phyloP scores from a whole-genome alignment of 1,140 invertebrate species.

The Formica selysi region DNA sequence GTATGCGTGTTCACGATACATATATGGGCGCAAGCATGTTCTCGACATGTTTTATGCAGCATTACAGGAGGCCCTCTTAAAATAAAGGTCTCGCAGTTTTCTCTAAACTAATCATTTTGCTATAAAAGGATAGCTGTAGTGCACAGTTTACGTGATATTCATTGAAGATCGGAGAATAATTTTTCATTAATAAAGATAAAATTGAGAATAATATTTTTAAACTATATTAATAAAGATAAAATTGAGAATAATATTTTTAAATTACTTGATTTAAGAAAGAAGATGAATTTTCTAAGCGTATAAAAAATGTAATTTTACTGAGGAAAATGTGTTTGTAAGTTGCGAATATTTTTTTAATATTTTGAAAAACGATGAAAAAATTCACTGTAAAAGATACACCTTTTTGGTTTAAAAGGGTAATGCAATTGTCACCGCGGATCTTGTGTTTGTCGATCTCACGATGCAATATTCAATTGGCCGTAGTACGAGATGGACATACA shows the following conservation, averaged over 20 bases:
- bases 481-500: neutral
- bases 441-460: neutral
- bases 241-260: too few relatives aligned
- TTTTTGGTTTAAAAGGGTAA: neutral
- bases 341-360: neutral
- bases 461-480: slow-evolving; percentile 21
- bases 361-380: neutral
- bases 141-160: neutral
- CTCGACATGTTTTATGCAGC: slow-evolving; percentile 18
- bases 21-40: neutral
- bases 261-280: neutral
- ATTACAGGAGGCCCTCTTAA: neutral
- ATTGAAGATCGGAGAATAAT: neutral
- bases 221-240: too few relatives aligned
- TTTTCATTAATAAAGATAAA: neutral
- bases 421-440: neutral
- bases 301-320: neutral
- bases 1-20: neutral
- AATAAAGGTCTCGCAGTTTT: neutral
- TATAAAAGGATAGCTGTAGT: neutral
- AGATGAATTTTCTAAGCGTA: neutral
- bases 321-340: neutral
- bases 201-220: neutral
- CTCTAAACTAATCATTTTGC: neutral
- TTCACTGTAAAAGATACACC: neutral